Evolutionary conservation across 2,888 invertebrate genomes (phyloP), one percentile per base, ranked within the genome.

Genomic region (Acanthosepion pharaonis): DNA sequence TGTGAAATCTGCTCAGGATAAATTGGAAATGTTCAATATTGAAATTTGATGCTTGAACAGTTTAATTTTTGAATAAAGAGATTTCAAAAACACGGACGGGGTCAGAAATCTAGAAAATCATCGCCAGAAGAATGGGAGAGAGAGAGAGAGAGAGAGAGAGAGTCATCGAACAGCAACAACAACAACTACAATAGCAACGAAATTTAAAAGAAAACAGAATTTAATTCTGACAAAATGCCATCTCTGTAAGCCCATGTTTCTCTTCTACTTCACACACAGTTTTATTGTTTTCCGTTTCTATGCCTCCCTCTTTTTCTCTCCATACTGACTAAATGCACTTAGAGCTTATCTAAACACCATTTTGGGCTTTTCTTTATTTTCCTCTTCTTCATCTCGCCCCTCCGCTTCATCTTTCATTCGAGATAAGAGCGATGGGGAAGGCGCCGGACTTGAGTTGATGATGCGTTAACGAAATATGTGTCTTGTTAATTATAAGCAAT

Each of bases 391-490:
- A 1, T 64, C 64, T 25, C 64, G 2, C 8, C 64, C 8, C 64
- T 23, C 25, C 64, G 25, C 28, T 64, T 25, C 25, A 8, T 64
- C 25, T 64, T 25, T 25, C 6, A 23, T 64, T 64, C 25, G 64
- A 64, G 64, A 64, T 64, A 64, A 64, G 23, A 64, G 25, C 64
- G 64, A 25, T 64, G 64, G 64, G 28, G 64, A 64, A 64, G 64
- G 23, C 64, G 25, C 64, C 64, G 64, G 64, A 64, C 64, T 28
- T 64, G 64, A 64, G 64, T 64, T 25, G 64, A 64, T 64, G 64
- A 64, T 64, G 64, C 64, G 64, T 64, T 64, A 64, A 64, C 64
- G 64, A 64, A 64, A 64, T 64, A 64, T 64, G 64, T 64, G 64
- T 64, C 64, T 28, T 64, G 64, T 64, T 64, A 64, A 64, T 64